A percentile compares a stretch with the other conserved stretches of the same genome.
Evolutionary conservation across 2,113 vertebrate species (phyloP).

Genomic region (Camelus dromedarius): DNA sequence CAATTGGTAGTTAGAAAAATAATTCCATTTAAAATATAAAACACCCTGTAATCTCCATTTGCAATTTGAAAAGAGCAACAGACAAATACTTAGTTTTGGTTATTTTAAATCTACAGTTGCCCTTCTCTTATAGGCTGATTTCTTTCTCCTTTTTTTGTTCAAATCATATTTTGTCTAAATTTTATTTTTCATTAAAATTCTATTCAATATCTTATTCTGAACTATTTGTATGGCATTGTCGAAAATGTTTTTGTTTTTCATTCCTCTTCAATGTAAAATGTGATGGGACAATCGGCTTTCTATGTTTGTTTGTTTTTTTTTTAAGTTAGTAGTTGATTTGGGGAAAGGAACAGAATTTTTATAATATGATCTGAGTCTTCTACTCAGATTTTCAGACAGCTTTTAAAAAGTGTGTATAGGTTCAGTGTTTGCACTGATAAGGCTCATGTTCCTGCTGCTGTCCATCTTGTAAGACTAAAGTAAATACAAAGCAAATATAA

Average conservation of each 20-base stretch:
- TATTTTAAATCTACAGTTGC: background rate
- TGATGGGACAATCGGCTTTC: background rate
- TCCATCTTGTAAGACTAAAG: background rate
- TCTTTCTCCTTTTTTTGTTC: background rate
- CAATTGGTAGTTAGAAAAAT: background rate
- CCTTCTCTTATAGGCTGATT: background rate
- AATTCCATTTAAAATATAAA: background rate
- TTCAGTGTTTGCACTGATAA: background rate
- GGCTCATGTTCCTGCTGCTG: background rate
- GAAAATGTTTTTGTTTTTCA: slow-evolving; percentile 17
- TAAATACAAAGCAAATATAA: background rate
- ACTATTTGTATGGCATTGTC: background rate
- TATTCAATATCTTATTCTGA: background rate
- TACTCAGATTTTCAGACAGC: background rate
- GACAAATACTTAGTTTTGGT: background rate
- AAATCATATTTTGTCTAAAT: background rate
- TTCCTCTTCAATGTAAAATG: background rate
- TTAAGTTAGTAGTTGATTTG: background rate
- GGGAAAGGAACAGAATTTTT: background rate
- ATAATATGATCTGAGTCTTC: background rate
- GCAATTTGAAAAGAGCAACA: background rate
- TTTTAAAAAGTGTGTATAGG: background rate
- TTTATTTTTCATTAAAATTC: slow-evolving; percentile 12
- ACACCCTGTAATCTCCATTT: background rate
- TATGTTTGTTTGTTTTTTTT: background rate